Conservation (phyloP, 2,888 invertebrate species). For the Zygaena filipendulae region DNA sequence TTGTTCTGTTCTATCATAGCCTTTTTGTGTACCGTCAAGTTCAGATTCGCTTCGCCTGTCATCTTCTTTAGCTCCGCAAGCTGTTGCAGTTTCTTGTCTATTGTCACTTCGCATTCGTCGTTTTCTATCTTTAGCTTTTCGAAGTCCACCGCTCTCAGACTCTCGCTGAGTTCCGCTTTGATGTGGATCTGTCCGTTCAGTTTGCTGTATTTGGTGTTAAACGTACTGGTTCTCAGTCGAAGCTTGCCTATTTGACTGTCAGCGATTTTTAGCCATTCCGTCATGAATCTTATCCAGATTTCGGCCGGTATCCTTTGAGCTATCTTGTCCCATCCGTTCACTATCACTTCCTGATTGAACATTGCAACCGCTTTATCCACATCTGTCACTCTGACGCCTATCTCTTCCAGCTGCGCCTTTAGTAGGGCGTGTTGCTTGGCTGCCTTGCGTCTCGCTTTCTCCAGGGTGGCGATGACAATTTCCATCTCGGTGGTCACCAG, state of each 20-base stretch:
- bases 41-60: constrained; percentile 68
- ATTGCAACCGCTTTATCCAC: constrained; percentile 48
- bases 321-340: constrained; percentile 64
- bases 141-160: constrained; percentile 71
- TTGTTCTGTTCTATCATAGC: constrained; percentile 60
- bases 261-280: constrained; percentile 67
- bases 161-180: constrained; percentile 68
- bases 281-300: constrained; percentile 68
- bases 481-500: constrained; percentile 61
- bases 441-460: constrained; percentile 30
- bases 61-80: constrained; percentile 67
- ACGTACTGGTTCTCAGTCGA: constrained; percentile 64
- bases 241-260: constrained; percentile 69
- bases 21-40: constrained; percentile 65
- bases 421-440: constrained; percentile 44
- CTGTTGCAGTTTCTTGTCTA: constrained; percentile 64
- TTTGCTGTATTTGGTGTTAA: constrained; percentile 63
- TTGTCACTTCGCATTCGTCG: constrained; percentile 48
- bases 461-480: constrained; percentile 34
- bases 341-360: constrained; percentile 63
- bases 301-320: constrained; percentile 73
- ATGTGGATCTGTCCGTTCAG: constrained; percentile 61
- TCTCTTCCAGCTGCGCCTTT: constrained; percentile 67
- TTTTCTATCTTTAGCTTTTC: constrained; percentile 73
- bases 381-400: constrained; percentile 56